Evolutionary conservation across 2,888 invertebrate species (phyloP).

Genomic region (Mimachlamys varia): DNA sequence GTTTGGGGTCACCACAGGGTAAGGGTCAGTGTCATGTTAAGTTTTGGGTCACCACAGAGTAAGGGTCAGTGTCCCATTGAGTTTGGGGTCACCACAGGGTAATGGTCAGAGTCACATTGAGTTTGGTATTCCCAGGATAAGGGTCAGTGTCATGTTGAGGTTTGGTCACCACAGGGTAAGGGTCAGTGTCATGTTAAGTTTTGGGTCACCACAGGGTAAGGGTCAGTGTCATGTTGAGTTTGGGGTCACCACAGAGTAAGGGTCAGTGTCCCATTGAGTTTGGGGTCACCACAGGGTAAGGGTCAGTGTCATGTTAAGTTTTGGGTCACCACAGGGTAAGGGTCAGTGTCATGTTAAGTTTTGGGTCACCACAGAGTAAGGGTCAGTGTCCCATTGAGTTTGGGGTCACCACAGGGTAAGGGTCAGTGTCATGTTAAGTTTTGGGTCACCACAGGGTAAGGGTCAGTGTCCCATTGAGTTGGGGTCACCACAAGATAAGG

Average conservation of each 20-base stretch:
- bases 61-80: too few species aligned
- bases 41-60: conserved; percentile 79
- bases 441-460: neutral
- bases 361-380: neutral
- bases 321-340: neutral
- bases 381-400: neutral
- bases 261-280: neutral
- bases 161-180: neutral
- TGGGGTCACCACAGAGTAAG: neutral
- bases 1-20: too few species aligned
- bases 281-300: neutral
- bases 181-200: neutral
- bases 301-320: neutral
- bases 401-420: neutral
- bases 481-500: too few species aligned
- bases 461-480: too few species aligned
- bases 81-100: neutral
- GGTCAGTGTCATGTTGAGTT: neutral
- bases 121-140: neutral
- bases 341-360: neutral
- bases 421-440: neutral
- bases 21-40: too few species aligned
- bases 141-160: neutral
- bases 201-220: neutral
- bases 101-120: neutral